Evolutionary conservation across 2,797 vertebrate genomes (phyloP), one percentile per base, ranked within the genome.

Genomic region (Syndactyla subalaris): DNA sequence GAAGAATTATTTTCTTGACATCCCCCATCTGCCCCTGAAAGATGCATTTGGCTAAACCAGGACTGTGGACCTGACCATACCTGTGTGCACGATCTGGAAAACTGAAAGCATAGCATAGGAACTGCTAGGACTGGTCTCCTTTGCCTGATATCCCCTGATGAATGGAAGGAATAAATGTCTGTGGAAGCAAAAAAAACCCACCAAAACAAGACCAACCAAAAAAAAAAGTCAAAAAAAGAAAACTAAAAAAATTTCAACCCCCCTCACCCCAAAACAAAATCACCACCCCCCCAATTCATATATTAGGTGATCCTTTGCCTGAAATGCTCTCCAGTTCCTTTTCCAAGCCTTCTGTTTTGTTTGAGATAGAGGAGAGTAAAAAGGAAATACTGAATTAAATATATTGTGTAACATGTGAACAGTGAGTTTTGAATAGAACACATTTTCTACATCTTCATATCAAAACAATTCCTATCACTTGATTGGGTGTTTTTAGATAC

Each of bases 211-310:
- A 15, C 1, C 20, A 11, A 2, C 19, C n/a, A n/a, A n/a, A 43
- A 67, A 21, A 23, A 48, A 23, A 2, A 10, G 12, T 20, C 15
- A 5, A 23, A 30, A 30, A 8, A 8, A 4, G 32, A 10, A 27
- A 43, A 7, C 10, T n/a, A 22, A 21, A 32, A n/a, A 32, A 20
- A 30, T 52, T 52, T 30, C 17, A 54, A 20, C 29, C 29, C 29
- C 29, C 17, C 51, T 16, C 27, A 3, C 27, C 38, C 38, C 38
- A 14, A 62, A 62, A 15, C 5, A 26, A 76, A 45, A 7, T 3
- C 7, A 67, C 0, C 2, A 9, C 2, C 3, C 4, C 3, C 4
- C 29, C 4, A 7, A 48, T 2, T 24, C 11, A 39, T 48, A 8
- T 58, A 32, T 34, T 3, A 4, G 15, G 24, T 32, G 22, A 34